Conservation (phyloP, 2,888 invertebrate genomes). For the Hylaea fasciaria region DNA sequence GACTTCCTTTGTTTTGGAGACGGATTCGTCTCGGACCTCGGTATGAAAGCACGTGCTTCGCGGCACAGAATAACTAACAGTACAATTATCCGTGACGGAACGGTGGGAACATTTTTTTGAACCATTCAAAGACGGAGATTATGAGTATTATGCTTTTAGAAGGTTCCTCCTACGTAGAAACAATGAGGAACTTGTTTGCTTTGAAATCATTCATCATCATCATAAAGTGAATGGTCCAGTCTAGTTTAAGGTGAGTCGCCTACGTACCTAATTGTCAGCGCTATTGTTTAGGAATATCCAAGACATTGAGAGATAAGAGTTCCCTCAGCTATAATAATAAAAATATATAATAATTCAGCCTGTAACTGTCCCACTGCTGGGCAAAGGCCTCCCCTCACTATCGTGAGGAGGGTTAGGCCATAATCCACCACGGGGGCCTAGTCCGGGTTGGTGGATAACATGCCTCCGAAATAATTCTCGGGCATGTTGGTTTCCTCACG, state of each 20-base stretch:
- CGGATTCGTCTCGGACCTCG: constrained; percentile 39
- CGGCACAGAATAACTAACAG: constrained; percentile 8
- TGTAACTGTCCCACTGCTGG: too few species aligned
- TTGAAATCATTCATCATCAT: constrained; percentile 13
- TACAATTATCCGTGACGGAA: too few species aligned
- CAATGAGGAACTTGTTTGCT: constrained; percentile 19
- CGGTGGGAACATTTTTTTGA: constrained; percentile 43
- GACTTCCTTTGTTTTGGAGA: constrained; percentile 59
- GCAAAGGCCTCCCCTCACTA: too few species aligned
- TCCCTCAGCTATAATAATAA: too few species aligned
- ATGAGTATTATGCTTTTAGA: constrained; percentile 3
- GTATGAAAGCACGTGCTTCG: constrained; percentile 67
- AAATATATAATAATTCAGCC: too few species aligned
- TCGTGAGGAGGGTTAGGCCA: too few species aligned
- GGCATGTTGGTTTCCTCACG: too few species aligned
- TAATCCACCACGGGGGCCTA: too few species aligned
- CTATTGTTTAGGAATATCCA: too few species aligned
- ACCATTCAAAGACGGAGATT: background rate
- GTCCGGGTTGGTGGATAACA: too few species aligned
- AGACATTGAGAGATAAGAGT: too few species aligned
- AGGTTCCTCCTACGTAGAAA: constrained; percentile 13
- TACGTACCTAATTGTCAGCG: background rate
- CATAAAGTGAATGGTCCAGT: constrained; percentile 5
- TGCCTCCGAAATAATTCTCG: too few species aligned
- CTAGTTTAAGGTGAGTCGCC: background rate